These are phyloP conservation scores for Zele albiditarsus DNA, from an alignment of 2,888 invertebrate genomes.

Conservation along the genomic window DNA sequence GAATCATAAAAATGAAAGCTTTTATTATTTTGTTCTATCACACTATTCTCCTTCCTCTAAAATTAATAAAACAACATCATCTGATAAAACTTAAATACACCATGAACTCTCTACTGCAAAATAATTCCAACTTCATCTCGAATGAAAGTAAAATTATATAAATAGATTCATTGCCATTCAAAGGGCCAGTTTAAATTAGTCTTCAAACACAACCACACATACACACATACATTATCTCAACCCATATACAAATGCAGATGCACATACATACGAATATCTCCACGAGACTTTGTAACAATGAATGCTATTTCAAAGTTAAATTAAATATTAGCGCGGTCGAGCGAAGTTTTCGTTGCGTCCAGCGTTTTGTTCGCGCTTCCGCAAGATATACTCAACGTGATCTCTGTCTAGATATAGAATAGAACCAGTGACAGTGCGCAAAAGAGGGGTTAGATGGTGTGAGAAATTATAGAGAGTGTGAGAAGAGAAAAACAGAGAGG, in stretches of 20 bases:
- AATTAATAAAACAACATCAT: too few species aligned
- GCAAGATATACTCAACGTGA: conserved; percentile 8
- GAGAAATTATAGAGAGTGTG: conserved; percentile 20
- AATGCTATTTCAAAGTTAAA: conserved; percentile 59
- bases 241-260: not conserved
- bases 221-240: too few species aligned
- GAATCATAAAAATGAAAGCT: too few species aligned
- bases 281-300: conserved; percentile 44
- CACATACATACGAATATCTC: not conserved
- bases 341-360: conserved; percentile 38
- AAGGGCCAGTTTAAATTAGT: too few species aligned
- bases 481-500: conserved; percentile 16
- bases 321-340: conserved; percentile 54
- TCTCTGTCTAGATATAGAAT: not conserved
- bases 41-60: too few species aligned
- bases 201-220: too few species aligned
- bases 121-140: too few species aligned
- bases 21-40: too few species aligned
- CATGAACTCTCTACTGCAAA: too few species aligned
- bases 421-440: conserved; percentile 14
- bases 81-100: too few species aligned
- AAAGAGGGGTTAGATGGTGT: conserved; percentile 20
- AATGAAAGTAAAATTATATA: too few species aligned
- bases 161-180: too few species aligned
- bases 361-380: conserved; percentile 8